These are phyloP conservation scores for Lamellibrachia satsuma DNA, from an alignment of 2,888 invertebrate species.

Conservation along the genomic window DNA sequence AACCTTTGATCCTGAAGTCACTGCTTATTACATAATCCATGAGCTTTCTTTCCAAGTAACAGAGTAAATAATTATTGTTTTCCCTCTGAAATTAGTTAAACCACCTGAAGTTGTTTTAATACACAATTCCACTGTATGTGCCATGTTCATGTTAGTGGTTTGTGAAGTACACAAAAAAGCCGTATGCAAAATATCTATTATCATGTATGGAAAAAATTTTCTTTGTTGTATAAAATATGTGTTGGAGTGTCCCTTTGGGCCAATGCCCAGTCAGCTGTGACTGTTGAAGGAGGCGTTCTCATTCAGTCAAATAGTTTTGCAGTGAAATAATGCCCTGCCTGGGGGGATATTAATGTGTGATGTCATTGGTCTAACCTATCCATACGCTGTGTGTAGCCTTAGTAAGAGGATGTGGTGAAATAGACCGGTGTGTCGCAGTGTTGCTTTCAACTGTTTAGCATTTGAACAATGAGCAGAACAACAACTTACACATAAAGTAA, in stretches of 20 bases:
- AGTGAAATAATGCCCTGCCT: background rate
- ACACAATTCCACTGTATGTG: background rate
- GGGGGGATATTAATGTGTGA: background rate
- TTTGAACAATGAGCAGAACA: background rate
- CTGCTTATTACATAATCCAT: constrained; percentile 9
- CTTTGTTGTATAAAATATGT: background rate
- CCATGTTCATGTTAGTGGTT: background rate
- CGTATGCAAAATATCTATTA: background rate
- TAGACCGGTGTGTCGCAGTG: background rate
- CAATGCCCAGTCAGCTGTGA: background rate
- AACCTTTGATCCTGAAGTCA: background rate
- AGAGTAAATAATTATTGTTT: background rate
- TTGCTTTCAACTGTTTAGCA: constrained; percentile 11
- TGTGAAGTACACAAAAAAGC: background rate
- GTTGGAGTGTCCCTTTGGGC: background rate
- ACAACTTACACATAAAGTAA: background rate
- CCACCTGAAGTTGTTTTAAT: background rate
- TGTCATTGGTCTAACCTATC: background rate
- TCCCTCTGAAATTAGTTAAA: background rate
- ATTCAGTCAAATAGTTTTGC: background rate
- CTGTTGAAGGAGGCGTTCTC: background rate
- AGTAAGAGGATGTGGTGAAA: background rate
- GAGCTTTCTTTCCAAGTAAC: background rate
- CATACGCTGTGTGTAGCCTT: background rate
- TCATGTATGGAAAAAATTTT: background rate